Evolutionary conservation across 2,797 vertebrate species (phyloP), one percentile per base, ranked within the genome.

Genomic region (Sandelia bainsii): DNA sequence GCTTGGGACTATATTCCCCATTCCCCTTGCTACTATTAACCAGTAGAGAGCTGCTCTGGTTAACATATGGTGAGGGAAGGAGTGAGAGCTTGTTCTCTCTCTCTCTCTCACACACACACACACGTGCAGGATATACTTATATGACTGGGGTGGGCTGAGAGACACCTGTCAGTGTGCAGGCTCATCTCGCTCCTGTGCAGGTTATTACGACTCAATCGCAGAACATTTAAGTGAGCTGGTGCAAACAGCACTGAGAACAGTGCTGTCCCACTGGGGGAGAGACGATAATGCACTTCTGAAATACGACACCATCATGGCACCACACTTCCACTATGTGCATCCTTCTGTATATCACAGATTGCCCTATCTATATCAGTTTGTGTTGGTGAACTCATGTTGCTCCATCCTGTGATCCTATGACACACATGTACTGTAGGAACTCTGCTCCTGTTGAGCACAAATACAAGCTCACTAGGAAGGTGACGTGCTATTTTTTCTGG

Each of bases 231-330:
- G 83, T 80, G 85, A 89, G 86, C 79, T 16, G 73, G 71, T 1
- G 16, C 79, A 78, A 85, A 83, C 83, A 69, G 85, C 87, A 87
- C 89, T 89, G 86, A 84, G 84, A 67, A 56, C 75, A 77, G 81
- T 81, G 53, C 64, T 11, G 87, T 93, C 94, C 95, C 94, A 82
- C 85, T 75, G 90, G 94, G 91, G 85, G 92, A 48, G 84, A 90
- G 91, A 85, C 25, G 79, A 85, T 91, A 93, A 93, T 89, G 92
- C 91, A 88, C 91, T 82, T 80, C 88, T 94, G 94, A 93, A 94
- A 93, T 92, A 93, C 92, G 94, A 96, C 91, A 91, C 89, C 83
- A 75, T 62, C 79, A 64, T 59, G 72, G 78, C 81, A 75, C 70
- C 44, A 46, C 60, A 51, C 81, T 71, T 61, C 63, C 42, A 23